Evolutionary conservation across 2,797 vertebrate genomes (phyloP).

Genomic region (Jordanella pulchra): DNA sequence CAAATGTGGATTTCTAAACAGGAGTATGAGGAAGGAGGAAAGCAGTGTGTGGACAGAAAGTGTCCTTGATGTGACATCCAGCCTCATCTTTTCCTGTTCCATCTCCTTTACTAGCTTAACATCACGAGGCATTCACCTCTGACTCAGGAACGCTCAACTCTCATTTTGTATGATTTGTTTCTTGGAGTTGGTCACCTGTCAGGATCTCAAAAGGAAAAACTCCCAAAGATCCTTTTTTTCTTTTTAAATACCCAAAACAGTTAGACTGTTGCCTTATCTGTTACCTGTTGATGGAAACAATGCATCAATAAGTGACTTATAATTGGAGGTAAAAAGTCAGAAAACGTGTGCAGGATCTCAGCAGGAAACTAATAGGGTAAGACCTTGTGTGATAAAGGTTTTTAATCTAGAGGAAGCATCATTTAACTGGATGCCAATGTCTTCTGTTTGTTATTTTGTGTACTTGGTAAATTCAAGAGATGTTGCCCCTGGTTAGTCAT

Average conservation of each 20-base stretch:
- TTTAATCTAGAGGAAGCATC: constrained; percentile 26
- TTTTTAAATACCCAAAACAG: constrained; percentile 26
- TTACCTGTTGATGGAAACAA: constrained; percentile 36
- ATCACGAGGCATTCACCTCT: constrained; percentile 50
- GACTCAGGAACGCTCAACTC: constrained; percentile 85
- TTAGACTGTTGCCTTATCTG: constrained; percentile 43
- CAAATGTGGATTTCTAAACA: constrained; percentile 99
- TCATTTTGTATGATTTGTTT: constrained; percentile 60
- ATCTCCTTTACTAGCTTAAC: constrained; percentile 40
- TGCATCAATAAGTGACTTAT: constrained; percentile 17
- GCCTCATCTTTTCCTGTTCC: background rate
- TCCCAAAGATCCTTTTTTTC: constrained; percentile 34
- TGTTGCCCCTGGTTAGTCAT: constrained; percentile 32
- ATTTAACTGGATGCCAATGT: constrained; percentile 22
- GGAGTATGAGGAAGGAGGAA: constrained; percentile 98
- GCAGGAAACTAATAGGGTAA: constrained; percentile 11
- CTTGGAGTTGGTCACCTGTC: constrained; percentile 42
- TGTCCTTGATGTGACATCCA: constrained; percentile 85
- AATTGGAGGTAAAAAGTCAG: background rate
- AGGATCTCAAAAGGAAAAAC: constrained; percentile 41
- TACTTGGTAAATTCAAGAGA: constrained; percentile 32
- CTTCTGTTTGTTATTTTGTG: constrained; percentile 37
- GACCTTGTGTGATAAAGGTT: constrained; percentile 4
- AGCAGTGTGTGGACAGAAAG: constrained; percentile 98
- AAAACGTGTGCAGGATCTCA: constrained; percentile 16